Evolutionary conservation across 2,888 invertebrate genomes (phyloP), one percentile per base, ranked within the genome.

Genomic region (Nomada fabriciana): DNA sequence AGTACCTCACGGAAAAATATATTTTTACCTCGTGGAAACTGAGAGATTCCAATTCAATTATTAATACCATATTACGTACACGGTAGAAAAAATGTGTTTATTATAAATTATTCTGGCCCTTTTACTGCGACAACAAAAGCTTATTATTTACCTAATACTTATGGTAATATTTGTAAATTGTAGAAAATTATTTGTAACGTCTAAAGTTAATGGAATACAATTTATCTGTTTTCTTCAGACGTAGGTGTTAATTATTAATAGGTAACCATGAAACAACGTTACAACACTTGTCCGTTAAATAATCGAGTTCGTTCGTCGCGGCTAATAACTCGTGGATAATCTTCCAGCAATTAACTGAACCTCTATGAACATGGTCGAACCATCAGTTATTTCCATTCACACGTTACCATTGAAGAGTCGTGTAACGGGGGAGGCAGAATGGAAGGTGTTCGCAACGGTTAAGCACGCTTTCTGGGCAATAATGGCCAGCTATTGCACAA

Each of bases 401-500:
- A 67, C 75, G 80, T 82, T 75, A 65, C 82, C 75, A 82, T 82
- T 82, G 65, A 82, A 75, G 65, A 43, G 75, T 69, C 69, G 73
- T 60, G 63, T 63, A 71, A 77, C 80, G 10, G 71, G 42, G 36
- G 69, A 36, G 42, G 63, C 11, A 60, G 65, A 79, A 81, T 82
- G 69, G 70, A 82, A 82, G 80, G 82, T 82, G 82, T 71, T 80
- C 80, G 75, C 72, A 72, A 72, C 82, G 80, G 82, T 82, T 82
- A 82, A 82, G 70, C 80, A 80, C 75, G 82, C 80, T 82, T 82
- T 82, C 82, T 80, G 82, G 70, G 60, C 80, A 75, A 82, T 82
- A 82, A 82, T 82, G 80, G 75, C 70, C 80, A 75, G 82, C 80
- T 80, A 82, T 75, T 63, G 82, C 82, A 80, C 80, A 82, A 82